A percentile compares a stretch with the other conserved stretches of the same genome.
These are phyloP conservation scores for Seira ritae DNA, from an alignment of 2,888 invertebrate genomes.

Conservation along the genomic window DNA sequence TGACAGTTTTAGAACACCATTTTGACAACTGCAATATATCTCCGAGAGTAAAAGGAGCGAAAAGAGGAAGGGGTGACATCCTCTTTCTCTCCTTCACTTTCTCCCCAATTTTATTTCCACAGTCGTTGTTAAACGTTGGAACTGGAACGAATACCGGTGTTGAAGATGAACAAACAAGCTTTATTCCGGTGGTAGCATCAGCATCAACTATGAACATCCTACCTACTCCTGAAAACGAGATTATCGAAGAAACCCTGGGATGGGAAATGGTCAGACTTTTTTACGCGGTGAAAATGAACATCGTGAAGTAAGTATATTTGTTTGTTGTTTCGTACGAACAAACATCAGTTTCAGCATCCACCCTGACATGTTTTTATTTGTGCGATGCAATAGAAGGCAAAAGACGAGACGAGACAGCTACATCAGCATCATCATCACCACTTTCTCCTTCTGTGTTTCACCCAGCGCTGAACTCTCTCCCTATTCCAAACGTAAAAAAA, in stretches of 20 bases:
- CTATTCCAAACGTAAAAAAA: too few species aligned
- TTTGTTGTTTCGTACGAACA: too few species aligned
- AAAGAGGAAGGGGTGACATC: conserved; percentile 18
- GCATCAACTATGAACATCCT: background rate
- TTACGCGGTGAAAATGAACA: too few species aligned
- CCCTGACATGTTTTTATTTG: too few species aligned
- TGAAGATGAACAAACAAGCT: background rate
- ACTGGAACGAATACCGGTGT: conserved; percentile 7
- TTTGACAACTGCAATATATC: conserved; percentile 65
- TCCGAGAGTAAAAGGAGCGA: conserved; percentile 30
- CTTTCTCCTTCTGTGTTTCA: too few species aligned
- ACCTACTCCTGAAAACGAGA: conserved; percentile 21
- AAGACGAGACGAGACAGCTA: too few species aligned
- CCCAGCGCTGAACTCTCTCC: too few species aligned
- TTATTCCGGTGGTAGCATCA: background rate
- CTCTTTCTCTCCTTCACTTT: conserved; percentile 16
- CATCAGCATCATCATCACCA: too few species aligned
- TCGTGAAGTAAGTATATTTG: too few species aligned
- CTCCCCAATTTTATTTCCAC: background rate
- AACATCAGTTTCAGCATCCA: too few species aligned
- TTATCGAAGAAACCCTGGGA: conserved; percentile 34
- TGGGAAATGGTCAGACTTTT: too few species aligned
- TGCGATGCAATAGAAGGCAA: too few species aligned
- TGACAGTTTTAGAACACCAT: conserved; percentile 65
- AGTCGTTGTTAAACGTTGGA: background rate